phyloP scores from a whole-genome alignment of 2,888 invertebrate genomes.

The Uloborus plumipes region DNA sequence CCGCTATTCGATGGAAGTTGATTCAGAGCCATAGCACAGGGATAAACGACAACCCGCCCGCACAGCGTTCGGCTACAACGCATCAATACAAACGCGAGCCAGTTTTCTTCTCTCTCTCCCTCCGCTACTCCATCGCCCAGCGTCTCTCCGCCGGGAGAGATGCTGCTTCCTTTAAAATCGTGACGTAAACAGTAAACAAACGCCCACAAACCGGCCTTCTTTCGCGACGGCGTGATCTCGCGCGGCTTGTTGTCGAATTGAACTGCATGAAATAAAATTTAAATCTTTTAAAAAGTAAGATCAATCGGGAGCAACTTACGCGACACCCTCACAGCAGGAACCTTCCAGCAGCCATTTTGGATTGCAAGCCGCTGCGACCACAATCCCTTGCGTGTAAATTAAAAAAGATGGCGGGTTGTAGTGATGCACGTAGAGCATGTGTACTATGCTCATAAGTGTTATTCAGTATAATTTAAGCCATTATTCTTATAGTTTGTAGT shows the following conservation, averaged over 20 bases:
- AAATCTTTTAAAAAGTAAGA: constrained; percentile 28
- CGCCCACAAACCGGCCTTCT: neutral
- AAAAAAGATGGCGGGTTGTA: constrained; percentile 57
- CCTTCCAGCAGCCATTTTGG: constrained; percentile 65
- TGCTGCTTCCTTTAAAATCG: constrained; percentile 32
- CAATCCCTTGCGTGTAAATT: constrained; percentile 59
- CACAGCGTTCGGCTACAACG: constrained; percentile 20
- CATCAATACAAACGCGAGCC: constrained; percentile 38
- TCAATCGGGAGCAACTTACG: constrained; percentile 62
- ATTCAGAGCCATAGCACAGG: constrained; percentile 55
- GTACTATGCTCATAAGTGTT: neutral
- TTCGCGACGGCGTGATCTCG: neutral
- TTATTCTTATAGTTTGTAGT: no score
- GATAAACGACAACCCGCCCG: constrained; percentile 14
- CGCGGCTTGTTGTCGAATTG: constrained; percentile 15
- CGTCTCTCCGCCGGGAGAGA: constrained; percentile 42
- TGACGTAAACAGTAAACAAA: constrained; percentile 24
- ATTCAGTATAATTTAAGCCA: no score
- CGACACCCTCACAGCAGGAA: constrained; percentile 64
- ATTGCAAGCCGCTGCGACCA: constrained; percentile 56
- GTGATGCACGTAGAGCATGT: constrained; percentile 38
- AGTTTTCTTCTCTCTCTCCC: constrained; percentile 19
- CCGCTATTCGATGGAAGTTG: constrained; percentile 63
- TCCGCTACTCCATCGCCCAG: constrained; percentile 30
- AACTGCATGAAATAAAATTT: constrained; percentile 22